Evolutionary conservation across 2,888 invertebrate genomes (phyloP).

Genomic region (Troides helena): DNA sequence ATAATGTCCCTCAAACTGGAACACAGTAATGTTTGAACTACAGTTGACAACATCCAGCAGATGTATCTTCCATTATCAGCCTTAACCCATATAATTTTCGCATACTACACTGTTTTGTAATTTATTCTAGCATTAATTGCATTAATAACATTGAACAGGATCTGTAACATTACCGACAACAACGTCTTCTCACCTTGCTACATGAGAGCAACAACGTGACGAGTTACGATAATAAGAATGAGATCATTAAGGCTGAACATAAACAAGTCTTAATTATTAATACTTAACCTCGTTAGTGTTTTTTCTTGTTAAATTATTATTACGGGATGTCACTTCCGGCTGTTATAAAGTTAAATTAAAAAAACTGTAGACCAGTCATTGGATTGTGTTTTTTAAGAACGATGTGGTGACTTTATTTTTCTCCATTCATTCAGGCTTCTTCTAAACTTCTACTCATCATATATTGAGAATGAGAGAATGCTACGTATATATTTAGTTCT

Average conservation of each 20-base stretch:
- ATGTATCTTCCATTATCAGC: too few species aligned
- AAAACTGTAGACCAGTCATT: too few species aligned
- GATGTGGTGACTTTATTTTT: too few species aligned
- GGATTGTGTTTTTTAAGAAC: too few species aligned
- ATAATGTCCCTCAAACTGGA: too few species aligned
- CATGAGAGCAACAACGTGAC: slow-evolving; percentile 27
- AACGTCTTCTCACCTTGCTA: slow-evolving; percentile 22
- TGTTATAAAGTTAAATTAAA: neutral
- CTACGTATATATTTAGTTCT: too few species aligned
- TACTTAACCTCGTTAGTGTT: slow-evolving; percentile 6
- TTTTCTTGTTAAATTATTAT: slow-evolving; percentile 4
- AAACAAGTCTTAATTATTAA: slow-evolving; percentile 22
- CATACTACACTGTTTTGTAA: neutral
- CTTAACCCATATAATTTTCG: too few species aligned
- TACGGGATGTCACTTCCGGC: neutral
- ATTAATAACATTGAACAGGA: slow-evolving; percentile 9
- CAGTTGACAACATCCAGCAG: too few species aligned
- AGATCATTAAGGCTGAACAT: slow-evolving; percentile 39
- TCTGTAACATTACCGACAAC: slow-evolving; percentile 19
- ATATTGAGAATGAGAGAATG: too few species aligned
- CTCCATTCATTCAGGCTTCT: too few species aligned
- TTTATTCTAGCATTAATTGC: neutral
- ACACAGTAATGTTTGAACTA: too few species aligned
- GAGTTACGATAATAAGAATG: slow-evolving; percentile 48
- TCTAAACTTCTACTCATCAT: too few species aligned